Percentiles rank a stretch among this genome's conserved stretches.
Evolutionary conservation across 1,140 invertebrate species (phyloP).

Genomic region (Drosophila mayri): DNA sequence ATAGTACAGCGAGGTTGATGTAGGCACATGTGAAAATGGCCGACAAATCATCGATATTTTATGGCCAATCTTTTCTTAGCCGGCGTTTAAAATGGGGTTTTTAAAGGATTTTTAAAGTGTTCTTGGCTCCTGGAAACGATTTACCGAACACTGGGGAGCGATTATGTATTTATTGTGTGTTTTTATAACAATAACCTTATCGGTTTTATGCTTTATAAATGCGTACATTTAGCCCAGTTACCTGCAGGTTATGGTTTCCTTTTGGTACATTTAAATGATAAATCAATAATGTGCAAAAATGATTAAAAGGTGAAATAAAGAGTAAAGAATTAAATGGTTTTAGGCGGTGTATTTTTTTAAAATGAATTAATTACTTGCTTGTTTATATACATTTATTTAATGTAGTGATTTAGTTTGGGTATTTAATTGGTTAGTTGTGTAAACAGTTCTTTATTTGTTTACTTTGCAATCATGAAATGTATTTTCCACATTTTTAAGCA

Average conservation of each 20-base stretch:
- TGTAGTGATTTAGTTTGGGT: background rate
- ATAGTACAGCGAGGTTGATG: constrained; percentile 12
- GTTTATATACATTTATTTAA: background rate
- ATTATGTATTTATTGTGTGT: background rate
- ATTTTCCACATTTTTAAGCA: background rate
- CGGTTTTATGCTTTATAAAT: background rate
- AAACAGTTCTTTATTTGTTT: background rate
- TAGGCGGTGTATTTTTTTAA: background rate
- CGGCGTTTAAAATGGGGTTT: background rate
- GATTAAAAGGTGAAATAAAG: background rate
- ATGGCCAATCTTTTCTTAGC: background rate
- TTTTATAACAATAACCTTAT: background rate
- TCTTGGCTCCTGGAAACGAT: background rate
- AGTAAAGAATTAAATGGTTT: too few species aligned
- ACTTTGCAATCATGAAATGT: background rate
- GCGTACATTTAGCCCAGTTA: background rate
- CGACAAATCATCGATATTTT: constrained; percentile 1
- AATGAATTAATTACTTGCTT: background rate
- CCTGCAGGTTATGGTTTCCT: background rate
- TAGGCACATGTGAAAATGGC: background rate
- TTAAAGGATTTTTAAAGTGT: too few species aligned
- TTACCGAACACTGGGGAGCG: background rate
- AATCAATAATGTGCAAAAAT: background rate
- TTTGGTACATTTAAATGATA: background rate
- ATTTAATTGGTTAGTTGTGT: background rate